phyloP scores from a whole-genome alignment of 92 coral and sea anemone genomes.

The Phenganax stokvisi region DNA sequence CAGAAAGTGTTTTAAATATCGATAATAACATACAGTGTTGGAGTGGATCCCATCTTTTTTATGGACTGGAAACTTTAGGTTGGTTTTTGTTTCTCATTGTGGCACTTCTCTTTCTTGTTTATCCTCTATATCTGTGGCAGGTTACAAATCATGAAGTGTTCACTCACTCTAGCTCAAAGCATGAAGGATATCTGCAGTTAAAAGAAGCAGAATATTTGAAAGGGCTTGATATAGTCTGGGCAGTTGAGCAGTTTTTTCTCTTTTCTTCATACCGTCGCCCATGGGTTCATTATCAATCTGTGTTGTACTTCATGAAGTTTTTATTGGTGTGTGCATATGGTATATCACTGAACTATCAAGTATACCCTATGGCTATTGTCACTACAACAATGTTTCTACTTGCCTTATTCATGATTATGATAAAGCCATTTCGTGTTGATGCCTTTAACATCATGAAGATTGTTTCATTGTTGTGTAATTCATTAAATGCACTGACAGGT shows the following conservation, averaged over 20 bases:
- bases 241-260: constrained; percentile 94
- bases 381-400: constrained; percentile 71
- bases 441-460: constrained; percentile 89
- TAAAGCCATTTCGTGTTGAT: constrained; percentile 74
- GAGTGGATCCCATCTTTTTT: constrained; percentile 68
- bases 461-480: constrained; percentile 65
- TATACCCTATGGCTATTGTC: constrained; percentile 76
- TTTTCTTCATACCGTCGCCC: constrained; percentile 85
- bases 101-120: constrained; percentile 60
- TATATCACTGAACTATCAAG: constrained; percentile 44
- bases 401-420: constrained; percentile 72
- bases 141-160: constrained; percentile 78
- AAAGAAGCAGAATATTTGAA: constrained; percentile 97
- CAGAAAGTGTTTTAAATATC: constrained; percentile 62
- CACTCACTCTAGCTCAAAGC: constrained; percentile 71
- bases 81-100: constrained; percentile 47
- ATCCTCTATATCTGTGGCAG: constrained; percentile 83
- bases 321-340: constrained; percentile 73
- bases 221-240: constrained; percentile 98
- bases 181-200: constrained; percentile 95
- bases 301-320: constrained; percentile 66
- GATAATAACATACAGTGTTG: constrained; percentile 78
- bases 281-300: constrained; percentile 90
- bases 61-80: constrained; percentile 36
- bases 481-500: constrained; percentile 73